A percentile compares a stretch with the other conserved stretches of the same genome.
These are phyloP conservation scores for Eilema sororculum DNA, from an alignment of 2,888 invertebrate genomes.

Conservation along the genomic window DNA sequence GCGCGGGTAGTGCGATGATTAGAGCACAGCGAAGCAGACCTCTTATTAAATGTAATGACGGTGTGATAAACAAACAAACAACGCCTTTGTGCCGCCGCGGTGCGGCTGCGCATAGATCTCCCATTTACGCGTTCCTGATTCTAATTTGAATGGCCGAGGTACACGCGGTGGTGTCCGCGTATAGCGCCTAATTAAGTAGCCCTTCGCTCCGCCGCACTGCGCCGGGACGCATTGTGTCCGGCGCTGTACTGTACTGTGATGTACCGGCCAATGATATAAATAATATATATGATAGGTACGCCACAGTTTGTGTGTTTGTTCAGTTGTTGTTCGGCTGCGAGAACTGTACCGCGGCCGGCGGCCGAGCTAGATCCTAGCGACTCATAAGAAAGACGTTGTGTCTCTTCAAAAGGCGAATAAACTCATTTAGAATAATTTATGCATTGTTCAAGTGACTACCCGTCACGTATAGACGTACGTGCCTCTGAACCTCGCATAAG, in stretches of 20 bases:
- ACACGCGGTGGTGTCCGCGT: constrained; percentile 3
- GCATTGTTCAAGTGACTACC: constrained; percentile 4
- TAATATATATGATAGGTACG: too few relatives aligned
- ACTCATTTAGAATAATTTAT: constrained; percentile 1
- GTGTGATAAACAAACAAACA: constrained; percentile 68
- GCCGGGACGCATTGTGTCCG: constrained; percentile 5
- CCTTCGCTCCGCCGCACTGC: not conserved
- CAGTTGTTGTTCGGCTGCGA: too few relatives aligned
- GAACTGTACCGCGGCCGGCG: not conserved
- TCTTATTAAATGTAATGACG: constrained; percentile 74
- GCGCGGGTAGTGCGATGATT: constrained; percentile 35
- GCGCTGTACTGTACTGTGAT: not conserved
- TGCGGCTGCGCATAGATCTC: constrained; percentile 7
- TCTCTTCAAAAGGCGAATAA: constrained; percentile 1
- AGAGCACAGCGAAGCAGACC: constrained; percentile 41
- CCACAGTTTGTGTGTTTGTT: too few relatives aligned
- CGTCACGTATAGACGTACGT: too few relatives aligned
- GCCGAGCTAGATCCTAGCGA: not conserved
- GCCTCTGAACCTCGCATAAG: too few relatives aligned
- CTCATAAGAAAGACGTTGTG: not conserved
- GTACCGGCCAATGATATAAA: not conserved
- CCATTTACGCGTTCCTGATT: constrained; percentile 11
- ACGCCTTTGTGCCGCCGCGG: constrained; percentile 19
- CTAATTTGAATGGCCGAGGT: constrained; percentile 33
- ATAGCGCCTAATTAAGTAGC: constrained; percentile 34